A percentile compares a stretch with the other conserved stretches of the same genome.
phyloP scores from a whole-genome alignment of 2,888 invertebrate species.

The Metacarcinus magister region DNA sequence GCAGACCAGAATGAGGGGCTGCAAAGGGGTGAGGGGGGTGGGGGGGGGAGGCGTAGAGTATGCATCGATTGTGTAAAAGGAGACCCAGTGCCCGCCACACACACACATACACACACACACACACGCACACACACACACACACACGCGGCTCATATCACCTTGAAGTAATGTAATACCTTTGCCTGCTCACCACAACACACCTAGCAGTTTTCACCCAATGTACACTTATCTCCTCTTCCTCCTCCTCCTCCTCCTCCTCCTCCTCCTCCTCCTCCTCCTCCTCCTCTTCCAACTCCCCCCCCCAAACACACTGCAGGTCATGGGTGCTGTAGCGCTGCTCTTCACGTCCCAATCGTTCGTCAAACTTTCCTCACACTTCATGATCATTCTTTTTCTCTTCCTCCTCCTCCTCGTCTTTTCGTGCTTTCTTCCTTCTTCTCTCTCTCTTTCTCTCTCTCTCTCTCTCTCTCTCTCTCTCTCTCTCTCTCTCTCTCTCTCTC shows the following conservation, averaged over 20 bases:
- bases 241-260: no score
- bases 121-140: background rate
- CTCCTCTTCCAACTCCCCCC: no score
- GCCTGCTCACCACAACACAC: background rate
- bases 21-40: background rate
- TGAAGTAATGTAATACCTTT: background rate
- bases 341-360: background rate
- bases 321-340: background rate
- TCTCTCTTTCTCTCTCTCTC: background rate
- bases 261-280: no score
- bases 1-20: background rate
- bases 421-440: background rate
- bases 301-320: background rate
- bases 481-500: background rate
- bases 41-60: background rate
- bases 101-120: background rate
- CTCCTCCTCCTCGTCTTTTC: background rate
- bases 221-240: no score
- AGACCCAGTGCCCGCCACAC: background rate
- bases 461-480: background rate
- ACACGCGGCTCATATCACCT: background rate
- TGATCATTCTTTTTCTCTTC: background rate
- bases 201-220: background rate
- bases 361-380: background rate
- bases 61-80: background rate